These are phyloP conservation scores for Spodoptera frugiperda DNA, from an alignment of 1,140 invertebrate genomes.

Conservation along the genomic window DNA sequence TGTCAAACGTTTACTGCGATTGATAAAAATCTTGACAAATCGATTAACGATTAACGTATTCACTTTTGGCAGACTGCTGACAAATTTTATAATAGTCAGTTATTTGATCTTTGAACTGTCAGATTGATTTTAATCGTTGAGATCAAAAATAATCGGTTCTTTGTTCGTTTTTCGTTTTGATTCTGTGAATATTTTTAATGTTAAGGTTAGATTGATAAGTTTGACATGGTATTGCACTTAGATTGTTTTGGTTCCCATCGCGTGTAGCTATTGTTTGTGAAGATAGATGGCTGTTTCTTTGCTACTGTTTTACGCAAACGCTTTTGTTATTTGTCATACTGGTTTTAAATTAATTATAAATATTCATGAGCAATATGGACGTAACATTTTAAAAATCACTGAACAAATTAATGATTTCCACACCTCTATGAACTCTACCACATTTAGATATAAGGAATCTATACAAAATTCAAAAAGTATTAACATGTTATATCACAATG, in stretches of 20 bases:
- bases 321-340: no score
- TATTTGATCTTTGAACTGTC: slow-evolving; percentile 30
- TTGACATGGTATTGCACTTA: neutral
- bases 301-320: no score
- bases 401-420: no score
- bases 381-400: no score
- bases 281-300: no score
- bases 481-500: neutral
- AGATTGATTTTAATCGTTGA: slow-evolving; percentile 36
- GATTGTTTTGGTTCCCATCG: no score
- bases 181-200: slow-evolving; percentile 23
- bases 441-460: neutral
- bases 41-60: slow-evolving; percentile 45
- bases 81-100: slow-evolving; percentile 45
- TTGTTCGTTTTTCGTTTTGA: slow-evolving; percentile 25
- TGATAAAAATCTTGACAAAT: slow-evolving; percentile 52
- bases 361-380: no score
- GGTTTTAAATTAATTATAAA: no score
- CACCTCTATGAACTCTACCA: no score
- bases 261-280: no score
- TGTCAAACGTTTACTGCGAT: slow-evolving; percentile 49
- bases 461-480: neutral
- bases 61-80: slow-evolving; percentile 42
- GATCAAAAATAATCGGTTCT: slow-evolving; percentile 10
- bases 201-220: neutral